phyloP scores from a whole-genome alignment of 2,888 invertebrate genomes.

The Drosophila vallismaia region DNA sequence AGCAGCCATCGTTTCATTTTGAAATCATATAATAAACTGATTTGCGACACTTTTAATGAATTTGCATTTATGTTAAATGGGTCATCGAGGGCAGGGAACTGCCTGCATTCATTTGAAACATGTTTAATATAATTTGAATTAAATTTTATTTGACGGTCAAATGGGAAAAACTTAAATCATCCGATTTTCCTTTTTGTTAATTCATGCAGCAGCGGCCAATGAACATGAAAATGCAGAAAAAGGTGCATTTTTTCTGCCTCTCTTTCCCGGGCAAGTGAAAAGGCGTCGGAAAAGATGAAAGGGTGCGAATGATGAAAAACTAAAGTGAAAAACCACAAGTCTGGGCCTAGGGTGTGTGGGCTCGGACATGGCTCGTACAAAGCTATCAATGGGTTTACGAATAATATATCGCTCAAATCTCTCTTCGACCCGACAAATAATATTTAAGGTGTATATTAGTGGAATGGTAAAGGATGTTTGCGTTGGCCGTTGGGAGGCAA shows the following conservation, averaged over 20 bases:
- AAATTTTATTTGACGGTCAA: slow-evolving; percentile 24
- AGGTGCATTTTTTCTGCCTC: slow-evolving; percentile 28
- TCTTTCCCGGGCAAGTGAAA: slow-evolving; percentile 56
- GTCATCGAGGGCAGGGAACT: slow-evolving; percentile 13
- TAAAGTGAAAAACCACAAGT: slow-evolving; percentile 30
- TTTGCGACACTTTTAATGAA: slow-evolving; percentile 35
- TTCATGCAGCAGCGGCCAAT: slow-evolving; percentile 55
- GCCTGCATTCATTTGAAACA: slow-evolving; percentile 16
- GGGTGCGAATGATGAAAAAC: slow-evolving; percentile 35
- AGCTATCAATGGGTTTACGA: slow-evolving; percentile 20
- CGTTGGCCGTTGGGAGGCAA: slow-evolving; percentile 25
- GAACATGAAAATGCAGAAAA: slow-evolving; percentile 70
- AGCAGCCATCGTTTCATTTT: slow-evolving; percentile 18
- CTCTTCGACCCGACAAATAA: slow-evolving; percentile 13
- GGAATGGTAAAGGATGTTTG: slow-evolving; percentile 41
- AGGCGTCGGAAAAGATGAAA: slow-evolving; percentile 72
- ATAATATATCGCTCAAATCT: slow-evolving; percentile 27
- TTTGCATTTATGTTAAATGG: slow-evolving; percentile 41
- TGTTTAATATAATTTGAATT: slow-evolving; percentile 45
- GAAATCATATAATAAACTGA: slow-evolving; percentile 21
- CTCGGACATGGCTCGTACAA: background rate
- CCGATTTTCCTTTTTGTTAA: slow-evolving; percentile 55
- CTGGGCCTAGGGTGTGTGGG: slow-evolving; percentile 9
- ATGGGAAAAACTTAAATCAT: slow-evolving; percentile 56
- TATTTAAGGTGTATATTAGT: slow-evolving; percentile 21